Conservation (phyloP, 2,797 vertebrate species). For the Coracias cyanogaster region DNA sequence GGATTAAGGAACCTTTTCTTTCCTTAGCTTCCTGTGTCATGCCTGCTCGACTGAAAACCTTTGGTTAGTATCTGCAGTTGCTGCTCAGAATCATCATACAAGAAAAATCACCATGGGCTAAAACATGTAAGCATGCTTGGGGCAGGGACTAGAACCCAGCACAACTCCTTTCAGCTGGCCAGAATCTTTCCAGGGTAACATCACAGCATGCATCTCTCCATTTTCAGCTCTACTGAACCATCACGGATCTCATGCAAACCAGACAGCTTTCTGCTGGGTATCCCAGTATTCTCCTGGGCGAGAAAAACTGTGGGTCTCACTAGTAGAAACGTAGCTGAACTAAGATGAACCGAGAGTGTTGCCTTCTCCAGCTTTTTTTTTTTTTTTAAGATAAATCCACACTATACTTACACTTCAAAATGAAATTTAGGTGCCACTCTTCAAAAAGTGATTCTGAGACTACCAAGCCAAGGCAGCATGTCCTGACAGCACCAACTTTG, state of each 20-base stretch:
- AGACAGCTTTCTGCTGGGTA: neutral
- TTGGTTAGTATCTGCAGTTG: conserved; percentile 81
- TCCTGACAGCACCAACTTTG: neutral
- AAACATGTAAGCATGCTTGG: neutral
- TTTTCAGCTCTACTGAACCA: neutral
- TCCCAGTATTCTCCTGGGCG: neutral
- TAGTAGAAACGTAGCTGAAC: neutral
- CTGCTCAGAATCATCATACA: rapidly evolving
- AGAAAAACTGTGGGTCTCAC: rapidly evolving
- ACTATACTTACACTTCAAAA: neutral
- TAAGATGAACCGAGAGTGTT: neutral
- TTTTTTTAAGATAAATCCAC: neutral
- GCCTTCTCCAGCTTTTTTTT: neutral
- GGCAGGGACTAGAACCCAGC: neutral
- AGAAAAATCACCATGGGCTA: neutral
- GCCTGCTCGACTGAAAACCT: conserved; percentile 84
- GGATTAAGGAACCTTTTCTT: conserved; percentile 86
- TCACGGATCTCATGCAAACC: neutral
- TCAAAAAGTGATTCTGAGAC: neutral
- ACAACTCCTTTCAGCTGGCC: neutral
- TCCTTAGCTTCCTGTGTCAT: conserved; percentile 89
- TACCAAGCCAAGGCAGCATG: neutral
- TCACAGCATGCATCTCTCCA: neutral
- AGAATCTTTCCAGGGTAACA: neutral
- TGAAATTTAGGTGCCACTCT: neutral